Conservation (phyloP, 2,113 vertebrate species). For the Alligator mississippiensis region DNA sequence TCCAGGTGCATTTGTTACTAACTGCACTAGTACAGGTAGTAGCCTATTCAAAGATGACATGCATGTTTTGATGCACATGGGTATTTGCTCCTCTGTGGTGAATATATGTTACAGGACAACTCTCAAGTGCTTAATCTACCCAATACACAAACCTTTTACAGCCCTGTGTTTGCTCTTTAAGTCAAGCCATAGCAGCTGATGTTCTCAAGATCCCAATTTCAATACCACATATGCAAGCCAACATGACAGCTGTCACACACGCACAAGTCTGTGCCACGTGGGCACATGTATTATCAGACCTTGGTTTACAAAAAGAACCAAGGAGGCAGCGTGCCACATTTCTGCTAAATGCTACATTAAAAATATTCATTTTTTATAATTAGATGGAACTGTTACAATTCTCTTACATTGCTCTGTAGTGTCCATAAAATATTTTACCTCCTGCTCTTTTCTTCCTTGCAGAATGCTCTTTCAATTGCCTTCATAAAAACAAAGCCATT, state of each 20-base stretch:
- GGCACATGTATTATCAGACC: neutral
- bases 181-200: neutral
- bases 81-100: neutral
- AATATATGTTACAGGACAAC: neutral
- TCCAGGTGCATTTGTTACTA: neutral
- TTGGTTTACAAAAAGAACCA: neutral
- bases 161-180: neutral
- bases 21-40: neutral
- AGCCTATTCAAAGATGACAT: neutral
- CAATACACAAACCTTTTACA: neutral
- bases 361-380: neutral
- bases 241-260: neutral
- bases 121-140: neutral
- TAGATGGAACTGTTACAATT: neutral
- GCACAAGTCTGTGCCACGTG: neutral
- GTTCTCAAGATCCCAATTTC: neutral
- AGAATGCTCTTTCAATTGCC: neutral
- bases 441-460: neutral
- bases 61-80: neutral
- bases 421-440: neutral
- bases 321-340: neutral
- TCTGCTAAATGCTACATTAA: neutral
- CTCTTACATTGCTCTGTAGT: neutral
- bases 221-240: neutral
- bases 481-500: neutral